Evolutionary conservation across 2,797 vertebrate species (phyloP).

Genomic region (Danionella dracula): DNA sequence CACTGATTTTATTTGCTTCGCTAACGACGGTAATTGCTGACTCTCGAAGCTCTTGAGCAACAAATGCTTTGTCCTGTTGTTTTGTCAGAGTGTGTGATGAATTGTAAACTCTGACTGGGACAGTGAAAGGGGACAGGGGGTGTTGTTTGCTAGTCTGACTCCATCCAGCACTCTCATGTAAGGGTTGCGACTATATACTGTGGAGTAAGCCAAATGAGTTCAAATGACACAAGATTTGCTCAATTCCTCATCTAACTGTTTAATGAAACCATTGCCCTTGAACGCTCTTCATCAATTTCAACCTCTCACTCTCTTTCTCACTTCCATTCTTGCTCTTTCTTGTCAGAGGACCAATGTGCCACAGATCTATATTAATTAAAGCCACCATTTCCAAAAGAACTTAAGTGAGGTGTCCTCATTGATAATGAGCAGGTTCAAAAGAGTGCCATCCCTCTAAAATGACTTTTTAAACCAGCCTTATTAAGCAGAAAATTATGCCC

Average conservation of each 20-base stretch:
- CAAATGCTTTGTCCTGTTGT: slow-evolving; percentile 17
- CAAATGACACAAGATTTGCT: slow-evolving; percentile 80
- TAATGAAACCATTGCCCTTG: slow-evolving; percentile 90
- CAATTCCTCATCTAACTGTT: slow-evolving; percentile 77
- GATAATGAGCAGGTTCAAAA: slow-evolving; percentile 89
- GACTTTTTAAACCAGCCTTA: slow-evolving; percentile 90
- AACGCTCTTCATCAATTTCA: slow-evolving; percentile 87
- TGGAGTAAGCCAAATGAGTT: slow-evolving; percentile 51
- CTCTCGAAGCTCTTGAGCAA: neutral
- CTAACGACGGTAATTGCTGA: neutral
- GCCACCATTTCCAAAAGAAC: slow-evolving; percentile 80
- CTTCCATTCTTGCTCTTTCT: slow-evolving; percentile 49
- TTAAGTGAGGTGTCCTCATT: slow-evolving; percentile 81
- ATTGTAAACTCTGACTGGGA: slow-evolving; percentile 30
- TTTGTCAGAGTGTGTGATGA: slow-evolving; percentile 18
- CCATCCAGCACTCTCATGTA: slow-evolving; percentile 20
- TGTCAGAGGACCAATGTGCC: slow-evolving; percentile 81
- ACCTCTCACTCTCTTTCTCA: slow-evolving; percentile 53
- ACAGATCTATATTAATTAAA: slow-evolving; percentile 85
- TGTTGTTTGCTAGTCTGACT: slow-evolving; percentile 31
- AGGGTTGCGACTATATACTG: neutral
- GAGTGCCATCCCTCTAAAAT: slow-evolving; percentile 84
- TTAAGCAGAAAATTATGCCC: slow-evolving; percentile 94
- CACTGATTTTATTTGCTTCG: neutral
- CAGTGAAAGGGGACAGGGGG: slow-evolving; percentile 27